Conservation (phyloP, 2,888 invertebrate species). For the Dryocosmus kuriphilus region DNA sequence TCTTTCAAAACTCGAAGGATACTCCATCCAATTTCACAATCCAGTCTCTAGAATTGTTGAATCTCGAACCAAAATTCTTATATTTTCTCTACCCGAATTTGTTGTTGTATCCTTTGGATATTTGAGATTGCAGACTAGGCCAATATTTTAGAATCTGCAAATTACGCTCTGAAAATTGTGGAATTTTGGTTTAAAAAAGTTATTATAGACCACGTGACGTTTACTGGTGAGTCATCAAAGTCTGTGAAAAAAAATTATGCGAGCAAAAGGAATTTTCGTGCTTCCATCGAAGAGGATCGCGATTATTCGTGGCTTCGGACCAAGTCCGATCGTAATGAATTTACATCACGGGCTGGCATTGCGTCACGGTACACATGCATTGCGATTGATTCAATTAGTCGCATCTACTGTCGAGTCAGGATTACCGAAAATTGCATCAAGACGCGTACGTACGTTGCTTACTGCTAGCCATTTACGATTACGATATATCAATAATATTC, state of each 20-base stretch:
- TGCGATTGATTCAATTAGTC: conserved; percentile 38
- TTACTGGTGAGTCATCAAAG: conserved; percentile 29
- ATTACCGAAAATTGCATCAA: conserved; percentile 38
- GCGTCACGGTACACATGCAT: conserved; percentile 22
- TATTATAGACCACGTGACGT: conserved; percentile 20
- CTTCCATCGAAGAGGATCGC: conserved; percentile 30
- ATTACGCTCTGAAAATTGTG: not conserved
- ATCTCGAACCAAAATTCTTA: too few species aligned
- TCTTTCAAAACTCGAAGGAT: not conserved
- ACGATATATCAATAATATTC: conserved; percentile 11
- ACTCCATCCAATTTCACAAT: not conserved
- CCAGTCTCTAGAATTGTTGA: not conserved
- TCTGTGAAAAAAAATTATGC: conserved; percentile 22
- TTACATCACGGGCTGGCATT: conserved; percentile 11
- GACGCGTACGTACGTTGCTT: conserved; percentile 34
- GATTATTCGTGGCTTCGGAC: conserved; percentile 35
- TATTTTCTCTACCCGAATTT: too few species aligned
- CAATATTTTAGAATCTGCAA: not conserved
- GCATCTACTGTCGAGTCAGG: conserved; percentile 37
- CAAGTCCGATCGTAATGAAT: conserved; percentile 31
- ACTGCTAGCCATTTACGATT: conserved; percentile 27
- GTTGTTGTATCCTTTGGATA: not conserved
- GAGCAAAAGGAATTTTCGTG: conserved; percentile 31
- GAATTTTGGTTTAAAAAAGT: conserved; percentile 17
- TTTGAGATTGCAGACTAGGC: not conserved